Conservation (phyloP, 2,888 invertebrate genomes). For the Urechis unicinctus region DNA sequence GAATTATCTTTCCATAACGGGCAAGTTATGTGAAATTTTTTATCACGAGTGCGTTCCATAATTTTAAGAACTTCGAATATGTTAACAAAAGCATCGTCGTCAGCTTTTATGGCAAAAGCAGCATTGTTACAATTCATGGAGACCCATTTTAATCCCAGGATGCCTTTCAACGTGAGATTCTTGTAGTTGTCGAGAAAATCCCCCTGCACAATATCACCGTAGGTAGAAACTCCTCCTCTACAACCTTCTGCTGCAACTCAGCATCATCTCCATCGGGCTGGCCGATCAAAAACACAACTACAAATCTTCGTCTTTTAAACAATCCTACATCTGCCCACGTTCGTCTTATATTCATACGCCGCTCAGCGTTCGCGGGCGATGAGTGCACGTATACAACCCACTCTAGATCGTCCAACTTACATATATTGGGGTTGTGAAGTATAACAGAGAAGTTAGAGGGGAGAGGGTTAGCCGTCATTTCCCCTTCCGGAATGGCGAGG, state of each 20-base stretch:
- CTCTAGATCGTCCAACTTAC: slow-evolving; percentile 7
- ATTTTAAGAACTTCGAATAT: slow-evolving; percentile 20
- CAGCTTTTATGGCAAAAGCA: slow-evolving; percentile 24
- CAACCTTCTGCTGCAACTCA: slow-evolving; percentile 20
- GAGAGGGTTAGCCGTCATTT: not conserved
- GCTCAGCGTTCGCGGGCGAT: slow-evolving; percentile 19
- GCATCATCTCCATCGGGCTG: slow-evolving; percentile 10
- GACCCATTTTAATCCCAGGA: slow-evolving; percentile 30
- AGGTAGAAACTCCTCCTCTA: slow-evolving; percentile 17
- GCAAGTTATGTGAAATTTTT: slow-evolving; percentile 14
- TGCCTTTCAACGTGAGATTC: slow-evolving; percentile 28
- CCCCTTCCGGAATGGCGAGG: not conserved
- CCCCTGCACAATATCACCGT: slow-evolving; percentile 28
- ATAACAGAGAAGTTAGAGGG: not conserved
- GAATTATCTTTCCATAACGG: slow-evolving; percentile 21
- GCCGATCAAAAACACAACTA: slow-evolving; percentile 27
- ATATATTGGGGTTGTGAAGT: slow-evolving; percentile 12
- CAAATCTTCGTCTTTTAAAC: slow-evolving; percentile 11
- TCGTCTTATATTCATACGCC: slow-evolving; percentile 19
- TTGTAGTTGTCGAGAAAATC: slow-evolving; percentile 27
- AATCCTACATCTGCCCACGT: slow-evolving; percentile 26
- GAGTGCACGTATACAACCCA: slow-evolving; percentile 24
- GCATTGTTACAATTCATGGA: slow-evolving; percentile 23
- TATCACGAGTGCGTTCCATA: slow-evolving; percentile 2
- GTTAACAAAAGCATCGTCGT: slow-evolving; percentile 30